Base-by-base conservation (phyloP, 2,888 invertebrate species). In the Volucella inanis region DNA sequence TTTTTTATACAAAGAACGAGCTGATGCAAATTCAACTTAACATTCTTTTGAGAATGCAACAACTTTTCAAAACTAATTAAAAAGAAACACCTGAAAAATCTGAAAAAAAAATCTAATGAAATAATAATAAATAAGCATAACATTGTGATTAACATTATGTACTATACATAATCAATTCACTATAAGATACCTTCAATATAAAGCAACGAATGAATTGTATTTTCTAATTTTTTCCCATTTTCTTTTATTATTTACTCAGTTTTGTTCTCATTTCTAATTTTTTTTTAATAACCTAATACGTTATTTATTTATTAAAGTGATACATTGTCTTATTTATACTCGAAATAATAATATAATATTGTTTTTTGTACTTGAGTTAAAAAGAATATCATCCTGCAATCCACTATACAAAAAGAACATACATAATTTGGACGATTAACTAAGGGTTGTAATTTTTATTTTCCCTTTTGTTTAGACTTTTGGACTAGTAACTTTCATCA, bases 291-390 rank as follows among this genome's bases (percentile, higher is more conserved):
- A 67, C 31, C 6, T 31, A 45, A 45, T 45, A 12, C 3, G 11
- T 45, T 12, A 45, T 70, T 70, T 70, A 70, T 57, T 70, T 70
- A 70, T 70, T 70, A n/a, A 70, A 70, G 70, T 70, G 70, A 70
- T 70, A 70, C 57, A 57, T 70, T 57, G 57, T 70, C 57, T 47
- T 55, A 68, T 31, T 68, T 68, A 22, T 65, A 65, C 52, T 50
- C 18, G 31, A 31, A 31, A 31, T 31, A 31, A 31, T 22, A 31
- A 6, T 31, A 22, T 1, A 31, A 41, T 65, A 8, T 47, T 57
- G 2, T 22, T 70, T 57, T 50, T 43, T 57, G 22, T 15, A 2
- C 38, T 9, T 57, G 15, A 15, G 18, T 31, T 31, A 22, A 22
- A 22, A 22, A 2, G 18, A 22, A 22, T 31, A 6, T 31, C 31